Evolutionary conservation across 2,797 vertebrate genomes (phyloP).

Genomic region (Manis pentadactyla): DNA sequence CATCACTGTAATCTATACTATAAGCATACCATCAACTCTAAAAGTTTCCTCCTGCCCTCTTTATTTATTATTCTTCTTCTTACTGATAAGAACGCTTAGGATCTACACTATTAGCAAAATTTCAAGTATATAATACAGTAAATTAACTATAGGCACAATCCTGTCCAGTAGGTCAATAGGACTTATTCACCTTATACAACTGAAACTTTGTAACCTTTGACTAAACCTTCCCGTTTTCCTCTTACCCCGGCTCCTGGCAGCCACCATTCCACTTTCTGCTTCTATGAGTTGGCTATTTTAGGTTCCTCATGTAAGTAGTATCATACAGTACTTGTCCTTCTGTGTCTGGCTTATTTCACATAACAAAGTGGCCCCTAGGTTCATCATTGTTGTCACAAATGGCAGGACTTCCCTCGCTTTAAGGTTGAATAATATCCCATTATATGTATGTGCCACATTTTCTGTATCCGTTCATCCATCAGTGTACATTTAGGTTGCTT

Average conservation of each 20-base stretch:
- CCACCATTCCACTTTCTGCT: background rate
- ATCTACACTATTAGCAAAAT: background rate
- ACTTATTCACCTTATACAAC: background rate
- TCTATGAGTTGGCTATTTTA: background rate
- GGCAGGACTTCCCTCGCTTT: background rate
- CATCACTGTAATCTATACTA: background rate
- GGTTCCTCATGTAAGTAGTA: background rate
- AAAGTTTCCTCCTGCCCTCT: background rate
- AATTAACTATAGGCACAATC: background rate
- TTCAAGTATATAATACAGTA: background rate
- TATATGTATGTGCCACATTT: background rate
- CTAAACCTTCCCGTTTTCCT: background rate
- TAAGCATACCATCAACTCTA: background rate
- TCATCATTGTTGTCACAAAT: background rate
- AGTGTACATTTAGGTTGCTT: background rate
- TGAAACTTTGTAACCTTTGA: background rate
- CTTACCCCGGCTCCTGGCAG: background rate
- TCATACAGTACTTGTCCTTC: background rate
- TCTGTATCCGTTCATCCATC: background rate
- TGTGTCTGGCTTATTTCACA: background rate
- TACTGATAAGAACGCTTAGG: background rate
- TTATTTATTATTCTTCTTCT: background rate
- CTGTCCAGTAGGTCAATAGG: background rate
- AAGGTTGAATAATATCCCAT: background rate
- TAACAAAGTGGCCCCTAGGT: background rate